Conservation (phyloP, 2,888 invertebrate genomes). For the Gisinianus flammeolus region DNA sequence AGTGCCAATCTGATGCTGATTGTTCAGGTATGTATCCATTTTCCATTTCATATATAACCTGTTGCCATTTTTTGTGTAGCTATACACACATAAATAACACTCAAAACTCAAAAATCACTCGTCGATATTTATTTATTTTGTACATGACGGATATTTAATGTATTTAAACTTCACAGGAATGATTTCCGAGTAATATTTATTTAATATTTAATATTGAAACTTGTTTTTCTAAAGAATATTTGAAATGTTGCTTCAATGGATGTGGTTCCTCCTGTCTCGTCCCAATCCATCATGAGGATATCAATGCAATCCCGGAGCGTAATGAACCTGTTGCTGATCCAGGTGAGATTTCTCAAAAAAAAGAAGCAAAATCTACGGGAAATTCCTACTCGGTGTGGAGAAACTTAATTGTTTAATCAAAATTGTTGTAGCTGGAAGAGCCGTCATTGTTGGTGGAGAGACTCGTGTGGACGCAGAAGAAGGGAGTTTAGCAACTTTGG, state of each 20-base stretch:
- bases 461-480: slow-evolving; percentile 72
- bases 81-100: no score
- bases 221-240: not conserved
- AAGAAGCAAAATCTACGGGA: not conserved
- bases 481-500: slow-evolving; percentile 75
- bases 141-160: not conserved
- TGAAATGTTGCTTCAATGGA: slow-evolving; percentile 77
- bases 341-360: slow-evolving; percentile 18
- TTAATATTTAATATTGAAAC: not conserved
- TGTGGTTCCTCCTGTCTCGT: slow-evolving; percentile 76
- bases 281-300: slow-evolving; percentile 61
- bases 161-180: not conserved
- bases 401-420: not conserved
- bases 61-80: not conserved
- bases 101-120: no score
- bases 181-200: not conserved
- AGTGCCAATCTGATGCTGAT: slow-evolving; percentile 81
- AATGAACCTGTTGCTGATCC: slow-evolving; percentile 33
- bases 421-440: slow-evolving; percentile 53
- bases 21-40: slow-evolving; percentile 65
- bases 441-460: slow-evolving; percentile 62
- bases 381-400: not conserved
- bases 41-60: not conserved
- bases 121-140: no score
- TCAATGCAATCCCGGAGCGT: not conserved